Base-by-base conservation (phyloP, 2,888 invertebrate genomes). In the Ornithoptera alexandrae region DNA sequence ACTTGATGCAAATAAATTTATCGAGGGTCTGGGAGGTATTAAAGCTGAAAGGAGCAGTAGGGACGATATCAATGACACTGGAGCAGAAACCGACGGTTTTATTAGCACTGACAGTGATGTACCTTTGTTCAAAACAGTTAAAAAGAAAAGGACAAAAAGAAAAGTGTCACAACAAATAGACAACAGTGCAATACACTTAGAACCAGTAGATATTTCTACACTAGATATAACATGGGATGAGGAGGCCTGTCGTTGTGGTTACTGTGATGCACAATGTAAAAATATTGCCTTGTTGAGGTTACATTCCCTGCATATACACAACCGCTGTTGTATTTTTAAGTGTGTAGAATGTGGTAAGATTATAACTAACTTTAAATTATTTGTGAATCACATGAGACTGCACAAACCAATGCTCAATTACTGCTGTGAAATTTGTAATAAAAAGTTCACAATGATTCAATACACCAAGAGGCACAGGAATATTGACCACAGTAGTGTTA, bases 371-470 rank as follows among this genome's bases (percentile, higher is more conserved):
- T 88, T 81, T 69, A 83, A 84, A 71, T 75, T 82, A 0, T 91
- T 91, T 46, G 73, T 92, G 0, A 87, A 83, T 69, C 92, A 92
- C 74, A 84, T 86, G 1, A 77, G 88, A 8, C 75, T 82, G 57
- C 92, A 92, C 62, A 88, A 86, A 50, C 89, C 86, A 57, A 65
- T 81, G 1, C 74, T 92, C 0, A 75, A 85, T 36, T 86, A 87
- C 69, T 88, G 87, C 72, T 92, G 92, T 71, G 92, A 92, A 68
- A 84, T 81, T 42, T 92, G 92, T 67, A 89, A 88, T 39, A 85
- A 85, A 58, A 71, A 79, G 0, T 90, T 88, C 36, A 74, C 76
- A 0, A 75, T 82, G 20, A 81, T 82, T 1, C 74, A 82, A 0
- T 77, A 81, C 30, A 72, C 89, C 1, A 89, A 88, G 70, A 81